Evolutionary conservation across 2,888 invertebrate species (phyloP), one percentile per base, ranked within the genome.

Genomic region (Achlya flavicornis): DNA sequence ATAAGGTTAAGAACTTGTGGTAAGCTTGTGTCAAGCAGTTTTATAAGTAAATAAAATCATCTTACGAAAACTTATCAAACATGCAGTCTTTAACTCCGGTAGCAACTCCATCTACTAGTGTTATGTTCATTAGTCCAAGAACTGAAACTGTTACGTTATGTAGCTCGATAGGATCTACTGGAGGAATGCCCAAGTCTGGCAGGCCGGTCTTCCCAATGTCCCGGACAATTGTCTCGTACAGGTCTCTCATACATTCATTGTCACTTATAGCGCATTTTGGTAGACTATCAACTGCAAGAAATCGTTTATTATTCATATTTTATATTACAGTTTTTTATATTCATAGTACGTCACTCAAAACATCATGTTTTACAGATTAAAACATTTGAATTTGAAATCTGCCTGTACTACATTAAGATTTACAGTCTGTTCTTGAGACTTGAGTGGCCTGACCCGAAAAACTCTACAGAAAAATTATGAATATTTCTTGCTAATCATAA

Each of bases 41-140:
- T n/a, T n/a, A n/a, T n/a, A n/a, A n/a, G n/a, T n/a, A n/a, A n/a
- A n/a, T 7, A 12, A 41, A 41, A 41, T 4, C 2, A 41, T 12
- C 70, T 76, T 66, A 85, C 87, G 66, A 66, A 65, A 79, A 81
- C 43, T 72, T 76, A 60, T 83, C 66, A 61, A 87, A 75, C 0
- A 74, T 60, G 61, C 87, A 88, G 16, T 79, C 75, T 43, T 77
- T 82, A 4, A 85, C 63, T 3, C 88, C 88, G 57, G 76, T 84
- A 0, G 68, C 80, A 0, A 73, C 64, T 14, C 83, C 87, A 10
- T 87, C 81, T 2, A 76, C 62, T 26, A 88, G 19, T 0, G 79
- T 83, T 0, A 87, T 60, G 12, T 81, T 73, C 0, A 83, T 7
- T 11, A 80, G n/a, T 35, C 80, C 66, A 2, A 79, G 63, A 2